Conservation (phyloP, 1,140 invertebrate species). For the Trachymyrmex cornetzi region DNA sequence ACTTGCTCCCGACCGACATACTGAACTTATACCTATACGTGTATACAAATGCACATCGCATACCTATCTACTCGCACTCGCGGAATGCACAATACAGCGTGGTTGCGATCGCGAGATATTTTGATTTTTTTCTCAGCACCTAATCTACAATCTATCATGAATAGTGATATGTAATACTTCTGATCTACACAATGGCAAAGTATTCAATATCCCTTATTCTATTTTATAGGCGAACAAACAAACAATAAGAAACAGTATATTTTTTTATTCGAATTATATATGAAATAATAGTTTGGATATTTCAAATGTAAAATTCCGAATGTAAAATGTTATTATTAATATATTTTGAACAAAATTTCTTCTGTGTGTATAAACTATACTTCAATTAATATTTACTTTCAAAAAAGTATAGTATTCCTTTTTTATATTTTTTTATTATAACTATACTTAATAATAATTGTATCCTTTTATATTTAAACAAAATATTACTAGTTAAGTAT, state of each 20-base stretch:
- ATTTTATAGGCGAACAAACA: neutral
- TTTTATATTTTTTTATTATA: constrained; percentile 2
- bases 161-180: constrained; percentile 24
- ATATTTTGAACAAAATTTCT: neutral
- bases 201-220: constrained; percentile 2
- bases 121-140: constrained; percentile 44
- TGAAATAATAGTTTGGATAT: neutral
- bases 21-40: constrained; percentile 19
- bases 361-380: neutral
- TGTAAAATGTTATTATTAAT: neutral
- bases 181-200: neutral
- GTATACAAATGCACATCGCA: constrained; percentile 29
- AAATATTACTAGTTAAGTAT: neutral
- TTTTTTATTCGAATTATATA: neutral
- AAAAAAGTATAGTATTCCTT: too few species aligned
- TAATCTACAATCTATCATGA: constrained; percentile 40
- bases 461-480: neutral
- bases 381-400: neutral
- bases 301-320: neutral
- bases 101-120: constrained; percentile 44
- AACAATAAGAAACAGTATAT: neutral
- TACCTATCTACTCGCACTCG: constrained; percentile 29
- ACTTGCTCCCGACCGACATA: constrained; percentile 51
- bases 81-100: constrained; percentile 75
- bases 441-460: neutral